phyloP scores from a whole-genome alignment of 2,797 vertebrate species.

The Poecile montanus region DNA sequence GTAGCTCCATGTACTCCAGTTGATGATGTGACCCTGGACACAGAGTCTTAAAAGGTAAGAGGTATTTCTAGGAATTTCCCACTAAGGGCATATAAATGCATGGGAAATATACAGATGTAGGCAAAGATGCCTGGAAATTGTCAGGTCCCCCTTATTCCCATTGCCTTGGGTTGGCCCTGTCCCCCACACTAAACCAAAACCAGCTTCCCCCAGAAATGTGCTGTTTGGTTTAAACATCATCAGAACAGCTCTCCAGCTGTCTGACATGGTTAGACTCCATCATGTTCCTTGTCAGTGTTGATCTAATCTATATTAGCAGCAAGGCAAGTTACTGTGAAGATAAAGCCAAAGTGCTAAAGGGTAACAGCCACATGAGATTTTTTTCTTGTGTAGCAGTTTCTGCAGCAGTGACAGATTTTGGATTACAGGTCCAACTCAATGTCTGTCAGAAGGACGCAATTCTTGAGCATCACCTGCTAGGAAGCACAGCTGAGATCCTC shows the following conservation, averaged over 20 bases:
- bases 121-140: background rate
- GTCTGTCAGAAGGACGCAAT: background rate
- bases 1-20: background rate
- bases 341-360: conserved; percentile 21
- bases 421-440: background rate
- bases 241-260: background rate
- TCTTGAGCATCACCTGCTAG: background rate
- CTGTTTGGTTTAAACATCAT: background rate
- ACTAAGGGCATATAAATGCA: background rate
- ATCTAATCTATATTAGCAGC: background rate
- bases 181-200: background rate
- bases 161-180: background rate
- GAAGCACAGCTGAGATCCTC: background rate
- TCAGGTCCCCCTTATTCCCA: background rate
- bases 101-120: background rate
- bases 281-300: background rate
- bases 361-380: background rate
- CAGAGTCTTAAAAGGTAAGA: background rate
- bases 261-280: background rate
- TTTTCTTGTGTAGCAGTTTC: background rate
- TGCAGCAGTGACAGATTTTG: background rate
- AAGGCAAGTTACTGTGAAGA: background rate
- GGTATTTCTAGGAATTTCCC: background rate
- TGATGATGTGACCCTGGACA: background rate
- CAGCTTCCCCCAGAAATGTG: fast-evolving